Conservation (phyloP, 2,797 vertebrate species). For the Sebastes itinus region DNA sequence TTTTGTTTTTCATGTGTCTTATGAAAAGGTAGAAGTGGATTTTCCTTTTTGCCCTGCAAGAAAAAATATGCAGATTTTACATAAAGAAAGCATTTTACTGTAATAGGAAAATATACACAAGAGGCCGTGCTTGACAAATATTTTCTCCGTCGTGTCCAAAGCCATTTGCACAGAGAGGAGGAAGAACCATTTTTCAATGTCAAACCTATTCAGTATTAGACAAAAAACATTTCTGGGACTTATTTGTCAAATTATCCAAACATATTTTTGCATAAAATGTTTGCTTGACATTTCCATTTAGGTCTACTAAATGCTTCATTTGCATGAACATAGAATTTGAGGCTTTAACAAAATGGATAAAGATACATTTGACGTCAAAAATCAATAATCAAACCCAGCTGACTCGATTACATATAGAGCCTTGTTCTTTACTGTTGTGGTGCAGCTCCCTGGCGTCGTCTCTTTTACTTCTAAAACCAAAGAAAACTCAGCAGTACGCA, state of each 20-base stretch:
- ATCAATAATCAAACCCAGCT: not conserved
- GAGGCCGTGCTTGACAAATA: not conserved
- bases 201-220: not conserved
- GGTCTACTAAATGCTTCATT: not conserved
- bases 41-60: not conserved
- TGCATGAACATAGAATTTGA: not conserved
- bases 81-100: not conserved
- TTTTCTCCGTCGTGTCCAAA: not conserved
- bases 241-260: not conserved
- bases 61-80: not conserved
- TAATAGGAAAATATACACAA: not conserved
- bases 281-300: not conserved
- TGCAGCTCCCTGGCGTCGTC: fast-evolving
- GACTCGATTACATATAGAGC: not conserved
- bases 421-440: not conserved
- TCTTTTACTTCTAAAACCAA: not conserved
- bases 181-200: not conserved
- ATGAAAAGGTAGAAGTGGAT: not conserved
- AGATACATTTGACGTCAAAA: not conserved
- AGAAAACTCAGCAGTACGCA: not conserved
- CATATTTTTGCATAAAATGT: not conserved
- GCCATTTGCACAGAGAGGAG: not conserved
- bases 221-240: not conserved
- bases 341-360: not conserved
- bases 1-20: too few relatives aligned